phyloP scores from a whole-genome alignment of 1,140 invertebrate species.

The Bombus cullumanus region DNA sequence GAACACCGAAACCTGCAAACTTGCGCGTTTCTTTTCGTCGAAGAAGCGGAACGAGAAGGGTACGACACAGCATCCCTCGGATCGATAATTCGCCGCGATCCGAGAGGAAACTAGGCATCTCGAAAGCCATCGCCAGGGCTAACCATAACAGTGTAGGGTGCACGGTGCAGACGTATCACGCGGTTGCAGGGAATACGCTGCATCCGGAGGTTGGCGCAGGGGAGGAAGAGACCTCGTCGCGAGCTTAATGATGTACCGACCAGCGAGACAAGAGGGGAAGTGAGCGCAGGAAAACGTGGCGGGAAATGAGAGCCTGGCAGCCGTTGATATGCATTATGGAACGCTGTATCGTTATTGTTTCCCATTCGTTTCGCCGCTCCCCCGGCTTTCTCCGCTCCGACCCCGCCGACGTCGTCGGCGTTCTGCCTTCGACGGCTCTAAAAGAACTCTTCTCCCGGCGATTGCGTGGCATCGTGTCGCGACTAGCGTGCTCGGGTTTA shows the following conservation, averaged over 20 bases:
- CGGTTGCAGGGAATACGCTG: background rate
- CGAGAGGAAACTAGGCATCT: background rate
- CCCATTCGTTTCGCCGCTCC: slow-evolving; percentile 39
- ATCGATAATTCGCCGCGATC: background rate
- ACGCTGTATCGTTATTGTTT: slow-evolving; percentile 59
- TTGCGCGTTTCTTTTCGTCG: too few relatives aligned
- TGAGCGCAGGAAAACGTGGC: slow-evolving; percentile 18
- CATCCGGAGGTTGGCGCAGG: background rate
- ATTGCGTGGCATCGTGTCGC: background rate
- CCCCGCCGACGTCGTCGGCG: background rate
- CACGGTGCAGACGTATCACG: background rate
- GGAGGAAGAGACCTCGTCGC: background rate
- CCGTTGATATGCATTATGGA: slow-evolving; percentile 58
- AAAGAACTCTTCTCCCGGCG: slow-evolving; percentile 16
- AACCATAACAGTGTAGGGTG: background rate
- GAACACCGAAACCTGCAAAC: too few relatives aligned
- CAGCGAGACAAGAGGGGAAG: slow-evolving; percentile 27
- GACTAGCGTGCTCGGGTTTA: background rate
- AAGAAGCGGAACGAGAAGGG: too few relatives aligned
- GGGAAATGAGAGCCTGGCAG: slow-evolving; percentile 49
- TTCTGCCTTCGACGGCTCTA: background rate
- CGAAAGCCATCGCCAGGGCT: background rate
- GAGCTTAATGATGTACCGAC: slow-evolving; percentile 28
- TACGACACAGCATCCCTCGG: background rate
- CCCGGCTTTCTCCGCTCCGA: background rate